Base-by-base conservation (phyloP, 2,797 vertebrate species). In the Poeciliopsis infans region DNA sequence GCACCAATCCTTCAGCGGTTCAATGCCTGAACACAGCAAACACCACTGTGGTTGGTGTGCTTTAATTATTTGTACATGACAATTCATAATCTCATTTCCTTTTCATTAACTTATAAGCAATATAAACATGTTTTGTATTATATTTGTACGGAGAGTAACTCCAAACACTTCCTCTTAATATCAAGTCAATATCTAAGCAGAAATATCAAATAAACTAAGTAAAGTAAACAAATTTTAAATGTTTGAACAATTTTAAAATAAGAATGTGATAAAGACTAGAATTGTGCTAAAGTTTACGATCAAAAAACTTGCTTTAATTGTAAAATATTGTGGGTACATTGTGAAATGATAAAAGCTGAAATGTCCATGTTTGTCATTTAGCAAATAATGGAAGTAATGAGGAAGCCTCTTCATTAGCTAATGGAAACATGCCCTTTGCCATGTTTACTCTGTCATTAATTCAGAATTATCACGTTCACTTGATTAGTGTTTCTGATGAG, bases 401-500 rank as follows among this genome's bases (percentile, higher is more conserved):
- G 82, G 73, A 85, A 83, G 51, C 82, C 33, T 84, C 80, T 92
- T 90, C 84, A 90, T 92, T 88, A 90, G 73, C 86, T 79, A 70
- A 85, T 82, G 83, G 76, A 84, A 87, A 80, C 81, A 79, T 86
- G 81, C 77, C 85, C 87, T 93, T 89, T 87, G 83, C 85, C 77
- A 76, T 91, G 85, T 91, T 92, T 89, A 80, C 85, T 72, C 79
- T 88, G 83, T 80, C 76, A 90, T 91, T 91, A 89, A 76, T 61
- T 76, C 89, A 76, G 86, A 89, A 89, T 93, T 88, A 91, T 85
- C 86, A 89, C 83, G 64, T 86, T 86, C 83, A 88, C 88, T 88
- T 89, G 90, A 93, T 92, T 87, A 87, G 86, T 83, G 78, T 81
- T 66, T 86, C 80, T 83, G 90, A 89, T 85, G 90, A 90, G 89